A percentile compares a stretch with the other conserved stretches of the same genome.
Conservation (phyloP, 2,797 vertebrate genomes). For the Oophaga sylvatica region DNA sequence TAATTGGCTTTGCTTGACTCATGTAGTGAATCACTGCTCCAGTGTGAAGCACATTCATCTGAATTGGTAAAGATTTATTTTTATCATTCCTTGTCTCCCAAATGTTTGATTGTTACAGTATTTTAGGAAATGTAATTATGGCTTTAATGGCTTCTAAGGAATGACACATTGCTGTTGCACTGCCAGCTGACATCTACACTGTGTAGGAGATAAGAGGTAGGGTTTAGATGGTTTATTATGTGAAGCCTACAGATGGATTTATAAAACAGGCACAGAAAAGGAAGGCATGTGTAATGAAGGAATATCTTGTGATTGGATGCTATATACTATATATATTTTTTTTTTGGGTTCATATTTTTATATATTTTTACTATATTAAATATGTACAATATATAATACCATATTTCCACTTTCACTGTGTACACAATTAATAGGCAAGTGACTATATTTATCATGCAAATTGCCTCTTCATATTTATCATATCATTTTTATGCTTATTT, state of each 20-base stretch:
- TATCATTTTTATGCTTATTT: too few species aligned
- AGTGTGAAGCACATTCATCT: constrained; percentile 25
- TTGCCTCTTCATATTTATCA: too few species aligned
- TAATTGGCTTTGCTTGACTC: constrained; percentile 15
- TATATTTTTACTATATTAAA: too few species aligned
- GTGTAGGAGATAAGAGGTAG: constrained; percentile 2
- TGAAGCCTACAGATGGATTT: neutral
- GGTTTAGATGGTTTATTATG: neutral
- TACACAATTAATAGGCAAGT: too few species aligned
- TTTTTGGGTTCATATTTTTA: too few species aligned
- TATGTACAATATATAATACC: too few species aligned
- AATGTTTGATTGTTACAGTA: constrained; percentile 10
- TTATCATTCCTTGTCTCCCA: neutral
- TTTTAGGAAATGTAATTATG: constrained; percentile 27
- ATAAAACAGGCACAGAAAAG: neutral
- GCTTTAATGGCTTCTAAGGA: constrained; percentile 3
- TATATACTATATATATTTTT: too few species aligned
- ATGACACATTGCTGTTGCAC: constrained; percentile 8
- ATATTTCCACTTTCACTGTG: too few species aligned
- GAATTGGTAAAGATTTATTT: constrained; percentile 8
- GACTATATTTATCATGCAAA: too few species aligned
- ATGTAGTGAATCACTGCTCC: constrained; percentile 16
- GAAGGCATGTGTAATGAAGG: neutral
- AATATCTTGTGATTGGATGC: neutral
- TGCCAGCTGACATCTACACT: constrained; percentile 1